Evolutionary conservation across 2,888 invertebrate genomes (phyloP).

Genomic region (Clunio marinus): DNA sequence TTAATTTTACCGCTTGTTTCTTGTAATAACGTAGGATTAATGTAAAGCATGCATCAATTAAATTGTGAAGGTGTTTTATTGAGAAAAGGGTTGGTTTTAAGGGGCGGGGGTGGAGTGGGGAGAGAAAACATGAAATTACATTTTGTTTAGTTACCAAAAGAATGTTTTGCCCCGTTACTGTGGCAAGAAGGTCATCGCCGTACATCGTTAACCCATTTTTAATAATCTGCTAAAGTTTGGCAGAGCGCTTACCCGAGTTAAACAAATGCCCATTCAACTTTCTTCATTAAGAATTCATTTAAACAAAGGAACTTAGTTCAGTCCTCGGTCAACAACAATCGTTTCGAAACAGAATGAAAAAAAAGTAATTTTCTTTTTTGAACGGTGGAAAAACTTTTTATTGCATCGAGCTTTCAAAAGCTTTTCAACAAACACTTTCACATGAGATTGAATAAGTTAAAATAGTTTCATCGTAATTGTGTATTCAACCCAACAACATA

Average conservation of each 20-base stretch:
- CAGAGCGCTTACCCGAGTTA: not conserved
- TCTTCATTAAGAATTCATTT: too few species aligned
- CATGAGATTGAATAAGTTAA: not conserved
- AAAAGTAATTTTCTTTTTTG: too few species aligned
- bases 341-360: not conserved
- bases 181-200: constrained; percentile 38
- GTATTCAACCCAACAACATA: not conserved
- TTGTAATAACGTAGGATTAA: not conserved
- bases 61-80: too few species aligned
- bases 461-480: not conserved
- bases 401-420: not conserved
- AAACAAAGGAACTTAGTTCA: not conserved
- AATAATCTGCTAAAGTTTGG: not conserved
- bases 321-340: not conserved
- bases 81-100: too few species aligned
- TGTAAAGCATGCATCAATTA: constrained; percentile 16
- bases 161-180: not conserved
- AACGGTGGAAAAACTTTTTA: too few species aligned
- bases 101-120: not conserved
- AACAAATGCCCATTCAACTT: not conserved
- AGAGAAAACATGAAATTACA: not conserved
- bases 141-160: not conserved
- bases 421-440: not conserved
- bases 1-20: constrained; percentile 13
- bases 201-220: not conserved